Conservation (phyloP, 2,888 invertebrate genomes). For the Eupithecia subumbrata region DNA sequence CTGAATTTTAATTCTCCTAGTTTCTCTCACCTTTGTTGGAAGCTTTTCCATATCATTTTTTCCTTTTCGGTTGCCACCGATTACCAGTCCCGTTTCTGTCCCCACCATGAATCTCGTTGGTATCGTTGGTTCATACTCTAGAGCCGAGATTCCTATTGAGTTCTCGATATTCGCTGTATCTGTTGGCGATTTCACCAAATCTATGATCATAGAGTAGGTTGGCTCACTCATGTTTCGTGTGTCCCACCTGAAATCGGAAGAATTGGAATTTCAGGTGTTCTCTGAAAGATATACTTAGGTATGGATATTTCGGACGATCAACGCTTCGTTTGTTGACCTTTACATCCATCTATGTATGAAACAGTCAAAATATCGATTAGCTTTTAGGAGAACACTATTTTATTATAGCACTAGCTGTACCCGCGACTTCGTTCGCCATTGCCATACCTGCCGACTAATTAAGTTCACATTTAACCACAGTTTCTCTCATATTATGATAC, state of each 20-base stretch:
- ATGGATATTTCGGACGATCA: background rate
- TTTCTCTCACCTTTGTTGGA: slow-evolving; percentile 79
- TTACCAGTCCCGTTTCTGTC: slow-evolving; percentile 88
- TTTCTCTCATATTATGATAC: too few species aligned
- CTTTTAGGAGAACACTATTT: background rate
- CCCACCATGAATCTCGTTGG: slow-evolving; percentile 91
- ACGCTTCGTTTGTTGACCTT: background rate
- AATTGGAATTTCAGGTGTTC: background rate
- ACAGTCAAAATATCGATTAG: background rate
- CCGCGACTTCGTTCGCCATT: too few species aligned
- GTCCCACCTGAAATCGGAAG: slow-evolving; percentile 86
- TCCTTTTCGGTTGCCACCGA: slow-evolving; percentile 90
- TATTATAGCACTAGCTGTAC: too few species aligned
- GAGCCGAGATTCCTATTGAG: slow-evolving; percentile 86
- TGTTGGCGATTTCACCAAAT: slow-evolving; percentile 84
- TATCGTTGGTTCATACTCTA: slow-evolving; percentile 91
- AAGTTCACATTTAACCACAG: too few species aligned
- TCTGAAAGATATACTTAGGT: background rate
- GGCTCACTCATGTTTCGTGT: slow-evolving; percentile 87
- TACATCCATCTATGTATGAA: background rate
- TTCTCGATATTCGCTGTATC: slow-evolving; percentile 84
- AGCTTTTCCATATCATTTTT: slow-evolving; percentile 88
- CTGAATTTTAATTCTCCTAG: too few species aligned
- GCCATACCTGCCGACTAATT: too few species aligned
- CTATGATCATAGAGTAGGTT: slow-evolving; percentile 87